phyloP scores from a whole-genome alignment of 1,140 invertebrate species.

The Macrotrachela quadricornifera region DNA sequence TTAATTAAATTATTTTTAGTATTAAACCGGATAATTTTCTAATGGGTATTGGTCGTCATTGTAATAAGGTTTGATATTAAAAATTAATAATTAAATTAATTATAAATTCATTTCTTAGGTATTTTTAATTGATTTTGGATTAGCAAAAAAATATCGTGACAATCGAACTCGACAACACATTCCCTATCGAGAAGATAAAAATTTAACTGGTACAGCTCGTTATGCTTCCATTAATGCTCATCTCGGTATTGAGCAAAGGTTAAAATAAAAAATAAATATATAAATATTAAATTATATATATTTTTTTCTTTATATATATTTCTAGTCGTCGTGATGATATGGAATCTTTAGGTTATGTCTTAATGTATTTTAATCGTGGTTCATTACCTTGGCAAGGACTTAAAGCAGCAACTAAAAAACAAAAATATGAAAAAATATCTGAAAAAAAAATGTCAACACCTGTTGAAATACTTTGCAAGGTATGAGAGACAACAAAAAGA shows the following conservation, averaged over 20 bases:
- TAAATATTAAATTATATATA: no score
- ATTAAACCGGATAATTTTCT: slow-evolving; percentile 33
- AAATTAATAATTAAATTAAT: not conserved
- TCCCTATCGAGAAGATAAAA: slow-evolving; percentile 81
- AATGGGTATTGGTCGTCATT: slow-evolving; percentile 77
- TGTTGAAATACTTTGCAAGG: slow-evolving; percentile 75
- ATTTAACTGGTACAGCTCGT: slow-evolving; percentile 81
- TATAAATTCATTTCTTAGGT: slow-evolving; percentile 27
- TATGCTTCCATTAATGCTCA: slow-evolving; percentile 94
- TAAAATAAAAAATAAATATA: no score
- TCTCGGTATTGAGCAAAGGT: slow-evolving; percentile 42
- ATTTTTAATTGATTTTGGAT: slow-evolving; percentile 87
- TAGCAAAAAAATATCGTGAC: slow-evolving; percentile 86
- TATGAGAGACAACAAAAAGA: slow-evolving; percentile 21
- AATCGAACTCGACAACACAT: slow-evolving; percentile 66
- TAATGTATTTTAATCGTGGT: slow-evolving; percentile 82
- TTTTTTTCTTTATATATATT: no score
- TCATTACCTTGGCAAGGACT: slow-evolving; percentile 79
- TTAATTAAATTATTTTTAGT: not conserved
- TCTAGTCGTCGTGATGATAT: slow-evolving; percentile 66
- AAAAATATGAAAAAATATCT: slow-evolving; percentile 89
- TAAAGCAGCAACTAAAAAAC: slow-evolving; percentile 77
- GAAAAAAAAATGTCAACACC: slow-evolving; percentile 94
- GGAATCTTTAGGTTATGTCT: slow-evolving; percentile 82
- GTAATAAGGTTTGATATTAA: slow-evolving; percentile 48